phyloP scores from a whole-genome alignment of 2,888 invertebrate genomes.

The Sphaerophoria rueppellii region DNA sequence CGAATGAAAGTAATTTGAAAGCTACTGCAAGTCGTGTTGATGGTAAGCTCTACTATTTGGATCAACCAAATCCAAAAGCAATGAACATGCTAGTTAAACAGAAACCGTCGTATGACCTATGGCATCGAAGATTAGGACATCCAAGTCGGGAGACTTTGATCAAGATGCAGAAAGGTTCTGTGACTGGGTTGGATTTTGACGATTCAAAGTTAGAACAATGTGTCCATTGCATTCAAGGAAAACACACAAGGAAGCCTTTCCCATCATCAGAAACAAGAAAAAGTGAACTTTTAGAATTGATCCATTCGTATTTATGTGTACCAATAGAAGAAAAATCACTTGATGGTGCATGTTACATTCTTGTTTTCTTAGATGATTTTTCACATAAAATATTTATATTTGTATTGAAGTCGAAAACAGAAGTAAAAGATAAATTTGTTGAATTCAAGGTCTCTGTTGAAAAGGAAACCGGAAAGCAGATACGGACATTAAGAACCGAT shows the following conservation, averaged over 20 bases:
- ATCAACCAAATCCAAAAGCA: too few species aligned
- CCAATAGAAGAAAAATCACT: conserved; percentile 10
- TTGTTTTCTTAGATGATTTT: conserved; percentile 11
- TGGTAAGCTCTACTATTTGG: too few species aligned
- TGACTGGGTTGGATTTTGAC: not conserved
- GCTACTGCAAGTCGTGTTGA: too few species aligned
- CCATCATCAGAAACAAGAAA: too few species aligned
- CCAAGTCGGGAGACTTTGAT: not conserved
- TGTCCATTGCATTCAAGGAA: not conserved
- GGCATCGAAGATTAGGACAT: conserved; percentile 12
- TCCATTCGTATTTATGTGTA: conserved; percentile 3
- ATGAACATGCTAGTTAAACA: not conserved
- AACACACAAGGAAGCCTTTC: not conserved
- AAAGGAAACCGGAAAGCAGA: not conserved
- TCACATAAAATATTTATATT: not conserved
- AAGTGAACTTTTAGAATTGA: not conserved
- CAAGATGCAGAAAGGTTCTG: not conserved
- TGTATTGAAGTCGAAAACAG: not conserved
- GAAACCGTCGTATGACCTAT: not conserved
- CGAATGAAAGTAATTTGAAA: too few species aligned
- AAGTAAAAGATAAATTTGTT: not conserved
- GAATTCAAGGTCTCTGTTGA: not conserved
- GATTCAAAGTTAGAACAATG: not conserved
- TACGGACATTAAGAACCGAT: not conserved
- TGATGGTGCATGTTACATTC: not conserved